Conservation (phyloP, 2,113 vertebrate genomes). For the Amia ocellicauda region DNA sequence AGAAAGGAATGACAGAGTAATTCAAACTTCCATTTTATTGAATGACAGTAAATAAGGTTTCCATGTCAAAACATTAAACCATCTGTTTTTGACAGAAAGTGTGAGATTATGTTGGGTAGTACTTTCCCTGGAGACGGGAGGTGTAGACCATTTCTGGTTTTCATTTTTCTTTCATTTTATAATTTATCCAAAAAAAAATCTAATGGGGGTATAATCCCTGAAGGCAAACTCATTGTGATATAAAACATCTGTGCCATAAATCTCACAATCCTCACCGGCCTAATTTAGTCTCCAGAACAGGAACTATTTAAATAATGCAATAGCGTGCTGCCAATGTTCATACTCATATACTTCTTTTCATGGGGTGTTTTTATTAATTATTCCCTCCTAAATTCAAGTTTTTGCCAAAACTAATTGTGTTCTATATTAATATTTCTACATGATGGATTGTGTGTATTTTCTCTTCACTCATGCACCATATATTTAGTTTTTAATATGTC, state of each 20-base stretch:
- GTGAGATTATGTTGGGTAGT: no score
- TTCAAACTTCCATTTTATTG: no score
- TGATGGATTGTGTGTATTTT: background rate
- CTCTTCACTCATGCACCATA: constrained; percentile 1
- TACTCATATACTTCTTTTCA: constrained; percentile 10
- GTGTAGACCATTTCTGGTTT: constrained; percentile 13
- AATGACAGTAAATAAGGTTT: no score
- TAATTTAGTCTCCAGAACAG: constrained; percentile 24
- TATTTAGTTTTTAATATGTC: background rate
- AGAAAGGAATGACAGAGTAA: no score
- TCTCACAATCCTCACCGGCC: constrained; percentile 16
- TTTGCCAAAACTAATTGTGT: background rate
- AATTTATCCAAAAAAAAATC: constrained; percentile 5
- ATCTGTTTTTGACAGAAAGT: no score
- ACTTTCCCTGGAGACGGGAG: no score
- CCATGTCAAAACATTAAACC: no score
- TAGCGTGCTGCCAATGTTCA: constrained; percentile 9
- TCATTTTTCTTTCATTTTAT: constrained; percentile 11
- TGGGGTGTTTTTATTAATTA: constrained; percentile 22
- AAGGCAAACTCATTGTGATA: constrained; percentile 12
- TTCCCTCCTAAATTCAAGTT: constrained; percentile 8
- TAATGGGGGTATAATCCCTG: constrained; percentile 12
- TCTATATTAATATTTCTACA: background rate
- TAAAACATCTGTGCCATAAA: constrained; percentile 22
- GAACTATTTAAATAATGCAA: constrained; percentile 28